Evolutionary conservation across 2,113 vertebrate genomes (phyloP).

Genomic region (Etia nguti): DNA sequence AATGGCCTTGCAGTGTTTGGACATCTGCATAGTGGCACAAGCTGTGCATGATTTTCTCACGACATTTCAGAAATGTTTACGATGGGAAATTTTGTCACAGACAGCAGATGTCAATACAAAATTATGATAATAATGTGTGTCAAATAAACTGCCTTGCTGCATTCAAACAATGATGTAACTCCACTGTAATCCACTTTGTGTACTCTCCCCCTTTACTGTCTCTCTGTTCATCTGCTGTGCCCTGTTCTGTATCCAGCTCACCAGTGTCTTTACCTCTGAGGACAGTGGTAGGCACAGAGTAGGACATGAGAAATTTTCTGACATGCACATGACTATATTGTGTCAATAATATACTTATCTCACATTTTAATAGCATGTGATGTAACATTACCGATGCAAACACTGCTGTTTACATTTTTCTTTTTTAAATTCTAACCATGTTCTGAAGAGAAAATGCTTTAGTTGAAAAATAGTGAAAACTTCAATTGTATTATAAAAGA

Average conservation of each 20-base stretch:
- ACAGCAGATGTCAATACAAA: neutral
- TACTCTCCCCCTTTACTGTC: neutral
- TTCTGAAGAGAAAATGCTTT: neutral
- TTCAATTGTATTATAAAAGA: neutral
- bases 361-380: neutral
- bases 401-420: neutral
- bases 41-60: neutral
- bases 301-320: neutral
- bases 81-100: neutral
- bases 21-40: neutral
- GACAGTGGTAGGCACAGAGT: neutral
- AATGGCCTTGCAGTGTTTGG: neutral
- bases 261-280: neutral
- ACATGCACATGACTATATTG: neutral
- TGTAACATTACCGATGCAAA: neutral
- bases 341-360: neutral
- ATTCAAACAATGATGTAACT: constrained; percentile 43
- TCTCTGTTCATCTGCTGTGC: neutral
- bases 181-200: constrained; percentile 12
- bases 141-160: neutral
- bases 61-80: neutral
- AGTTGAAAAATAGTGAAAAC: neutral
- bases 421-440: neutral
- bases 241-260: neutral
- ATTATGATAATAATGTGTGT: neutral